phyloP scores from a whole-genome alignment of 2,797 vertebrate species.

The Coluber constrictor region DNA sequence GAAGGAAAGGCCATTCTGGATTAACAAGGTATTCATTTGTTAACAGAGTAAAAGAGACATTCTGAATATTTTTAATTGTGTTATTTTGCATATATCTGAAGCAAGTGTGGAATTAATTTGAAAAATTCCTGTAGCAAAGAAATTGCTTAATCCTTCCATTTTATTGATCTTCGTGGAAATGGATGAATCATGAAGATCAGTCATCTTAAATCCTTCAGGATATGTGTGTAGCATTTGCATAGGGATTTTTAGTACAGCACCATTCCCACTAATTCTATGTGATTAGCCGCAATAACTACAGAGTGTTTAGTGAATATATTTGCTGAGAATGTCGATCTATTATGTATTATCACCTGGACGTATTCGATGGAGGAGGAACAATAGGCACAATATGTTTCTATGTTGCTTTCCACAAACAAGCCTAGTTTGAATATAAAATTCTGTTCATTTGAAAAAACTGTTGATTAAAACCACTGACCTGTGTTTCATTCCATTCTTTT shows the following conservation, averaged over 20 bases:
- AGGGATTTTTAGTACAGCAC: neutral
- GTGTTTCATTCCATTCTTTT: neutral
- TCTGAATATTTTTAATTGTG: neutral
- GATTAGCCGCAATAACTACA: neutral
- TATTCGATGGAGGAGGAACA: too few species aligned
- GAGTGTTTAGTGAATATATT: neutral
- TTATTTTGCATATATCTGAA: neutral
- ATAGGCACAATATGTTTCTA: too few species aligned
- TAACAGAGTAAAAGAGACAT: neutral
- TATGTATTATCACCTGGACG: too few species aligned
- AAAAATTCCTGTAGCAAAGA: neutral
- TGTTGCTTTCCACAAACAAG: too few species aligned
- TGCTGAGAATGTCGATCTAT: neutral
- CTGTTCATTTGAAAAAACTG: too few species aligned
- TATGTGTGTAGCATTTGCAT: neutral
- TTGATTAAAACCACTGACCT: slow-evolving; percentile 37
- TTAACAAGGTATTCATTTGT: neutral
- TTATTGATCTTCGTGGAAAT: neutral
- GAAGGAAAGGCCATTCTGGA: slow-evolving; percentile 49
- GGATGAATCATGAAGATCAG: neutral
- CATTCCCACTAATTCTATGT: neutral
- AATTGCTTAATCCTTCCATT: neutral
- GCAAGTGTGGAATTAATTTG: neutral
- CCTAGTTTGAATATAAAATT: too few species aligned
- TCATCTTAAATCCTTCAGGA: neutral